A percentile compares a stretch with the other conserved stretches of the same genome.
Evolutionary conservation across 2,113 vertebrate genomes (phyloP).

Genomic region (Megaleporinus macrocephalus): DNA sequence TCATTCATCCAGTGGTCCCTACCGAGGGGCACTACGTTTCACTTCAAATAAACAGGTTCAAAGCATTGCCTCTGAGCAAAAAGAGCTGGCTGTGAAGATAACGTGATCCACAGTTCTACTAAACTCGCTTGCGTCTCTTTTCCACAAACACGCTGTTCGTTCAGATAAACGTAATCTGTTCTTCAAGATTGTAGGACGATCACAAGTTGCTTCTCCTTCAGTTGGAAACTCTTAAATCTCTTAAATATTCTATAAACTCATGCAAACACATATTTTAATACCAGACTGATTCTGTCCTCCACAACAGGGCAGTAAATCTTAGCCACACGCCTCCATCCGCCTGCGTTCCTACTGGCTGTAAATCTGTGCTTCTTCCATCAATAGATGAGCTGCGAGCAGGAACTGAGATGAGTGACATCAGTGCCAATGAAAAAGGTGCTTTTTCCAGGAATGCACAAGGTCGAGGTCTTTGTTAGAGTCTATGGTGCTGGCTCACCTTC

Average conservation of each 20-base stretch:
- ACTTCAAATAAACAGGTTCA: background rate
- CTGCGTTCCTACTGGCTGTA: conserved; percentile 10
- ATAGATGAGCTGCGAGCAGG: background rate
- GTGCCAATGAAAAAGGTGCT: background rate
- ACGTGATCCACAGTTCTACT: background rate
- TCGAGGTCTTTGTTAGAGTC: background rate
- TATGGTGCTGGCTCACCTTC: background rate
- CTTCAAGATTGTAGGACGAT: background rate
- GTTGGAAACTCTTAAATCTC: background rate
- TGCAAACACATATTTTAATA: background rate
- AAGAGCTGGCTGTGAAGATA: background rate
- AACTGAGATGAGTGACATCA: background rate
- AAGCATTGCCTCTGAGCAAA: background rate
- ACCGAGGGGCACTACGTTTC: background rate
- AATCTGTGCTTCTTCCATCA: conserved; percentile 26
- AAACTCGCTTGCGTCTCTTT: background rate
- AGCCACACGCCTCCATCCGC: background rate
- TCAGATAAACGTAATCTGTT: conserved; percentile 3
- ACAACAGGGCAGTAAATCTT: conserved; percentile 9
- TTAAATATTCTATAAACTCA: background rate
- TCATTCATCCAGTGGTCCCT: background rate
- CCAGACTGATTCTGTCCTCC: background rate
- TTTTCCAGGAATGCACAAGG: background rate
- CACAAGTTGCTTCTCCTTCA: background rate
- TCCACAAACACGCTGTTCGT: background rate